Percentiles rank a stretch among this genome's conserved stretches.
phyloP scores from a whole-genome alignment of 2,113 vertebrate species.

The Paralichthys olivaceus region DNA sequence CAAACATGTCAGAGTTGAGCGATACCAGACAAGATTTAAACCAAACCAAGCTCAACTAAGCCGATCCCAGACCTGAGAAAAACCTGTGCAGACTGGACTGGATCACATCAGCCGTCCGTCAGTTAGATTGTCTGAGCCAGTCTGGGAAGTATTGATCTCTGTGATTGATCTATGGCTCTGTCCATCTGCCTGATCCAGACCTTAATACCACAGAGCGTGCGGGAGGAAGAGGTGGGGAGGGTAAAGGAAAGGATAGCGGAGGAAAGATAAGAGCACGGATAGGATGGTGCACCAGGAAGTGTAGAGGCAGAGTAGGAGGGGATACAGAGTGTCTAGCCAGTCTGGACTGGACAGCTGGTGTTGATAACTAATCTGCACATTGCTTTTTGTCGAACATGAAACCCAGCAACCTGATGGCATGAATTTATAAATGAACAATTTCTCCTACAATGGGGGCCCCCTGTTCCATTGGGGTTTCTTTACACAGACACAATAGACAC shows the following conservation, averaged over 20 bases:
- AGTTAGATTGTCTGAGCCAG: conserved; percentile 65
- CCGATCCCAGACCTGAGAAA: conserved; percentile 30
- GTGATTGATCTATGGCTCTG: conserved; percentile 75
- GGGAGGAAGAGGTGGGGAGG: conserved; percentile 15
- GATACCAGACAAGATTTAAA: conserved; percentile 47
- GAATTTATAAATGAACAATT: conserved; percentile 83
- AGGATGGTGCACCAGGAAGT: conserved; percentile 51
- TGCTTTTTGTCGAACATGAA: conserved; percentile 82
- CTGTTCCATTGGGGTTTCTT: conserved; percentile 66
- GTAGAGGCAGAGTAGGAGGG: conserved; percentile 32
- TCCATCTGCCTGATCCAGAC: conserved; percentile 79
- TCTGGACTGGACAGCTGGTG: conserved; percentile 79
- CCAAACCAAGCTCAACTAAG: conserved; percentile 41
- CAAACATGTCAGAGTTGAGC: conserved; percentile 49
- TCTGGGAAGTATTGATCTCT: conserved; percentile 76
- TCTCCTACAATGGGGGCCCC: conserved; percentile 57
- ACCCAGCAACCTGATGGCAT: conserved; percentile 80
- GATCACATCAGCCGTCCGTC: conserved; percentile 52
- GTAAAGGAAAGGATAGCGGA: conserved; percentile 17
- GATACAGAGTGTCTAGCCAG: conserved; percentile 42
- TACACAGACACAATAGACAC: conserved; percentile 74
- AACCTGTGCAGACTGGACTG: conserved; percentile 26
- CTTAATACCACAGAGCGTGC: conserved; percentile 56
- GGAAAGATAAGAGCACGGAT: conserved; percentile 49
- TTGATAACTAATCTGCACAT: conserved; percentile 82